Conservation (phyloP, 2,888 invertebrate species). For the Melanchra persicariae region DNA sequence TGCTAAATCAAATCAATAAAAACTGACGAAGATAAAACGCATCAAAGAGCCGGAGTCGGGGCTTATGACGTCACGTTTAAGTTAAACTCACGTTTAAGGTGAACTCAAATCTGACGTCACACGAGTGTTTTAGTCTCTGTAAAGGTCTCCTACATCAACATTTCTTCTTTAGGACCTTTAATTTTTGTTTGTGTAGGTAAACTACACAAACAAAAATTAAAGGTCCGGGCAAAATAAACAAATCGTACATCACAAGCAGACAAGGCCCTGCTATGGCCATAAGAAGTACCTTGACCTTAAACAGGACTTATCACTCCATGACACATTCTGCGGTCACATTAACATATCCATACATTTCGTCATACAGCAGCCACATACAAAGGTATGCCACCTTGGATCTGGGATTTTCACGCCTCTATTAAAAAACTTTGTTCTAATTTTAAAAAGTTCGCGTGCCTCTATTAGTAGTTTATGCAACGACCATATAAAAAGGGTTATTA, state of each 20-base stretch:
- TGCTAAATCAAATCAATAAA: too few species aligned
- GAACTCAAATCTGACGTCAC: too few species aligned
- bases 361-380: slow-evolving; percentile 30
- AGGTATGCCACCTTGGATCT: slow-evolving; percentile 42
- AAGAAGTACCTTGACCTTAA: slow-evolving; percentile 55
- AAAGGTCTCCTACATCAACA: background rate
- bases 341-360: slow-evolving; percentile 57
- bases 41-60: too few species aligned
- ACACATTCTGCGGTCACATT: slow-evolving; percentile 60
- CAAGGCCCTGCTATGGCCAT: slow-evolving; percentile 46
- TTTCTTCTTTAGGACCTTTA: too few species aligned
- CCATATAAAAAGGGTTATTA: too few species aligned
- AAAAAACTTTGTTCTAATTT: slow-evolving; percentile 25
- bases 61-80: too few species aligned
- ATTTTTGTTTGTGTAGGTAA: too few species aligned
- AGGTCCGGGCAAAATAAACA: slow-evolving; percentile 32
- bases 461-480: too few species aligned
- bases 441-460: background rate
- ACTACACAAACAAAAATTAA: background rate
- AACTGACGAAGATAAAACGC: too few species aligned
- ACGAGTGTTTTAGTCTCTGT: too few species aligned
- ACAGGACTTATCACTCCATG: slow-evolving; percentile 52
- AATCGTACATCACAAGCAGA: slow-evolving; percentile 32
- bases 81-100: too few species aligned
- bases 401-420: slow-evolving; percentile 35